Evolutionary conservation across 2,113 vertebrate species (phyloP), one percentile per base, ranked within the genome.

Genomic region (Apistogramma diplotaenia): DNA sequence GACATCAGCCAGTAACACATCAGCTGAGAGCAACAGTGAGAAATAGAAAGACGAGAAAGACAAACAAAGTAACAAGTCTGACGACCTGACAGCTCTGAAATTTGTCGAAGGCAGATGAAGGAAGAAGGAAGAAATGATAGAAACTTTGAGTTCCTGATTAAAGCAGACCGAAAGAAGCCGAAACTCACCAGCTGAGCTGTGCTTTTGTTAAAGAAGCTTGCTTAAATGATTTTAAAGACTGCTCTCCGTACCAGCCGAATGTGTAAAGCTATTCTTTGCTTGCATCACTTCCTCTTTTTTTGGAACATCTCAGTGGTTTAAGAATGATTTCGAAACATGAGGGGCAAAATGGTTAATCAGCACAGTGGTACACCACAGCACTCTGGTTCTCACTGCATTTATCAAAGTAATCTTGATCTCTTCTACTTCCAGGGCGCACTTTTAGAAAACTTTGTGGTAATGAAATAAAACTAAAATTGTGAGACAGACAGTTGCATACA

Each of bases 121-220:
- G 33, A 35, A 35, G 33, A 35, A 35, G 33, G 33, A 7, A 35
- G 33, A 72, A 72, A 51, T 33, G 6, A 5, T 7, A 13, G 53
- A 21, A 56, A 40, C n/a, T 33, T 55, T 49, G 35, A 35, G 61
- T 46, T 71, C 16, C 13, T 13, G 1, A 11, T 51, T 6, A 59
- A 21, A 49, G 25, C 27, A 1, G 49, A 53, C 5, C n/a, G 58
- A 23, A 43, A 7, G 46, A 74, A 84, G 55, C 1, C 3, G 21
- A 55, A 58, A 85, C 91, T 91, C 76, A 92, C 89, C 78, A 6
- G 19, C 8, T 51, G 11, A 78, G 11, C 7, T 21, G 55, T 5
- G 19, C 11, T 40, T n/a, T 9, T 54, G 4, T 19, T 6, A 3
- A 15, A 19, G 7, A 21, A n/a, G 1, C 3, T 29, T 10, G 1